Evolutionary conservation across 2,797 vertebrate genomes (phyloP).

Genomic region (Apogon hyalosoma): DNA sequence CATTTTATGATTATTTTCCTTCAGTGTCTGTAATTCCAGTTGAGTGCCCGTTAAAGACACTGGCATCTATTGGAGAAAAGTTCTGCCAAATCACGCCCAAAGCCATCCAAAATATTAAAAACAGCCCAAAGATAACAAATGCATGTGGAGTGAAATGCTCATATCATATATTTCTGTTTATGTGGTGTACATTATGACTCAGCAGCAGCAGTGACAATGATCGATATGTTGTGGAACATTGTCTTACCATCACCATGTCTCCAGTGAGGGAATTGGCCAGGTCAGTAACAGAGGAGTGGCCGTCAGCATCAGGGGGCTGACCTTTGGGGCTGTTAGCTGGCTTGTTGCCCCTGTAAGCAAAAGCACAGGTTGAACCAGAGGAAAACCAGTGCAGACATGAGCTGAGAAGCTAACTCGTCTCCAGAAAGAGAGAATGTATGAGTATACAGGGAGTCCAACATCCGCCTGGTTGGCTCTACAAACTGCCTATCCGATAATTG

Average conservation of each 20-base stretch:
- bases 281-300: constrained; percentile 94
- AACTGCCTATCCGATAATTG: constrained; percentile 55
- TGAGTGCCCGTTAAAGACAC: too few species aligned
- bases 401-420: constrained; percentile 57
- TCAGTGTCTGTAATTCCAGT: too few species aligned
- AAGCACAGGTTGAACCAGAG: constrained; percentile 58
- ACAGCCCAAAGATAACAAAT: too few species aligned
- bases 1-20: too few species aligned
- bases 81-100: too few species aligned
- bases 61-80: too few species aligned
- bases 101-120: too few species aligned
- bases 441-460: constrained; percentile 65
- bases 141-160: too few species aligned
- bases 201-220: not conserved
- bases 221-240: constrained; percentile 1
- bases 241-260: constrained; percentile 98
- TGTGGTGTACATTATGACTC: not conserved
- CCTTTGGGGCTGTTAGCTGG: constrained; percentile 90
- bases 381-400: constrained; percentile 18
- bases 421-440: constrained; percentile 69
- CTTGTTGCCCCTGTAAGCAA: constrained; percentile 89
- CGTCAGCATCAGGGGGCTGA: constrained; percentile 90
- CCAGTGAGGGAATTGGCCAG: constrained; percentile 98
- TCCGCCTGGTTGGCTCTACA: constrained; percentile 66
- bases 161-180: not conserved